Evolutionary conservation across 2,888 invertebrate genomes (phyloP).

Genomic region (Gandaritis pyraliata): DNA sequence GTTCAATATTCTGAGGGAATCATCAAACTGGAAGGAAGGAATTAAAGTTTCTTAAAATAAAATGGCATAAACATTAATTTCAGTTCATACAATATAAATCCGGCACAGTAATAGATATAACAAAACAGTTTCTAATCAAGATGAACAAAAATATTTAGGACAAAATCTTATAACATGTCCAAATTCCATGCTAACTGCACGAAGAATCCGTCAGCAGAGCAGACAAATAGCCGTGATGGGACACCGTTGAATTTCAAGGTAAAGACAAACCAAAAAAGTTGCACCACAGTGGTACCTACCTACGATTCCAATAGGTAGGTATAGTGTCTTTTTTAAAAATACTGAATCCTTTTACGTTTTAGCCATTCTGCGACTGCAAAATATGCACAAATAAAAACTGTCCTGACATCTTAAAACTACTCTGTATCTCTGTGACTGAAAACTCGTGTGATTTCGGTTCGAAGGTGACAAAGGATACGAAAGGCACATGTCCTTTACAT

Average conservation of each 20-base stretch:
- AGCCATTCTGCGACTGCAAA: constrained; percentile 60
- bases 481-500: constrained; percentile 1
- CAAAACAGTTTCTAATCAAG: not conserved
- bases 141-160: not conserved
- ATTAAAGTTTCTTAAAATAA: too few relatives aligned
- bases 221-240: not conserved
- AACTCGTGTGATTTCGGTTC: constrained; percentile 45
- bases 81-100: too few relatives aligned
- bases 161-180: constrained; percentile 15
- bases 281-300: not conserved
- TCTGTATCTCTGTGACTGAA: constrained; percentile 49
- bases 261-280: too few relatives aligned
- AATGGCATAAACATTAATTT: too few relatives aligned
- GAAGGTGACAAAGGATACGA: constrained; percentile 22
- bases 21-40: too few relatives aligned
- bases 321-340: not conserved
- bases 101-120: too few relatives aligned
- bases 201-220: constrained; percentile 6
- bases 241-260: constrained; percentile 18
- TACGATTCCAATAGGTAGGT: too few relatives aligned
- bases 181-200: constrained; percentile 28
- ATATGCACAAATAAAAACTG: constrained; percentile 52
- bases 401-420: constrained; percentile 53
- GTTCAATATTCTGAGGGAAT: too few relatives aligned
- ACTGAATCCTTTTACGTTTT: constrained; percentile 37